Conservation (phyloP, 2,888 invertebrate species). For the Drosophila kambysellisi region DNA sequence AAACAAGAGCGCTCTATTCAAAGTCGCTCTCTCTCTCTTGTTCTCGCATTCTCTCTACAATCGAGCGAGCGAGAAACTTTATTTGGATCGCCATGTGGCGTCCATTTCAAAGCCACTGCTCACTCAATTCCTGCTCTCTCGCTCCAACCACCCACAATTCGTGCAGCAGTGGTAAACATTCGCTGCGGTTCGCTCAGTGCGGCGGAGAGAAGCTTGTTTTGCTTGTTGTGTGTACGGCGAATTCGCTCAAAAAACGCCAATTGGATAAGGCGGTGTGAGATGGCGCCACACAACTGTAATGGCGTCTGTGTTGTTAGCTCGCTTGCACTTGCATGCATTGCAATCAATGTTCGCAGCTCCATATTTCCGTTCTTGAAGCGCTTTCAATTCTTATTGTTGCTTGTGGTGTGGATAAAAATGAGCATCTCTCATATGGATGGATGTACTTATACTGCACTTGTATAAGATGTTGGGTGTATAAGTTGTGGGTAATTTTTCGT, state of each 20-base stretch:
- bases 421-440: constrained; percentile 32
- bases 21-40: constrained; percentile 16
- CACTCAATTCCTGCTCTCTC: constrained; percentile 29
- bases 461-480: constrained; percentile 54
- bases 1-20: constrained; percentile 37
- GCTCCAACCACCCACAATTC: constrained; percentile 47
- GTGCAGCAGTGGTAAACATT: constrained; percentile 40
- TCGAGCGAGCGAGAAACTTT: constrained; percentile 14
- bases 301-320: constrained; percentile 45
- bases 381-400: constrained; percentile 37
- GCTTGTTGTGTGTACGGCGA: constrained; percentile 68
- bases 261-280: constrained; percentile 62
- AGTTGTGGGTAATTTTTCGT: constrained; percentile 26
- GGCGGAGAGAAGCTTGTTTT: constrained; percentile 48
- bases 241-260: constrained; percentile 80
- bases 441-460: constrained; percentile 30
- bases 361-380: constrained; percentile 63
- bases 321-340: constrained; percentile 31
- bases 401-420: constrained; percentile 69
- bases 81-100: constrained; percentile 46
- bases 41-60: not conserved
- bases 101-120: constrained; percentile 18
- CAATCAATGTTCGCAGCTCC: constrained; percentile 18
- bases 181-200: constrained; percentile 25
- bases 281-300: constrained; percentile 42